phyloP scores from a whole-genome alignment of 1,140 invertebrate species.

The Caerostris darwini region DNA sequence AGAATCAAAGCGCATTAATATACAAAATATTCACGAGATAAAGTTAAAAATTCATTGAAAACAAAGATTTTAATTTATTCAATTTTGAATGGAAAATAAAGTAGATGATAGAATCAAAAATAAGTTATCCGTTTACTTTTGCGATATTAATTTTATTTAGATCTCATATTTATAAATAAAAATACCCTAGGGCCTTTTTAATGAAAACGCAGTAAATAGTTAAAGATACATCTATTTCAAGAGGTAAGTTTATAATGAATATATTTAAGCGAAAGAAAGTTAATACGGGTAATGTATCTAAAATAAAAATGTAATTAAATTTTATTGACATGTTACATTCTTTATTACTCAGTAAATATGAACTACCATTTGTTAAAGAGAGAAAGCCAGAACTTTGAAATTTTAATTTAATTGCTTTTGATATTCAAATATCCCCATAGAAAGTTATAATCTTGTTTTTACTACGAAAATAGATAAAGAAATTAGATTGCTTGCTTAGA shows the following conservation, averaged over 20 bases:
- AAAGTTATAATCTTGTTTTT: background rate
- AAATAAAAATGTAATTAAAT: constrained; percentile 8
- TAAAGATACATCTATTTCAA: background rate
- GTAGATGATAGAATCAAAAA: no score
- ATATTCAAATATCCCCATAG: background rate
- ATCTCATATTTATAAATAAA: no score
- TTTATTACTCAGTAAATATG: background rate
- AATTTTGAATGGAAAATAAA: no score
- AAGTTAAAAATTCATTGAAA: no score
- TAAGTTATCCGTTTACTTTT: no score
- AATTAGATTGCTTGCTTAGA: no score
- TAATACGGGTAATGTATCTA: background rate
- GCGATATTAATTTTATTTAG: no score
- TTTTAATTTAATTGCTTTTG: constrained; percentile 4
- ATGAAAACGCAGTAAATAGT: background rate
- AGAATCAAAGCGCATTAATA: no score
- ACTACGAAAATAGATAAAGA: no score
- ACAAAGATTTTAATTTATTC: no score
- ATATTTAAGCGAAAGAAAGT: background rate
- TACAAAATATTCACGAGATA: no score
- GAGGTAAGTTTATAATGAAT: background rate
- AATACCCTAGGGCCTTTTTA: background rate
- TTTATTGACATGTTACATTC: background rate
- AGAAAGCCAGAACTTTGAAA: background rate
- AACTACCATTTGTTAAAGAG: background rate